A percentile compares a stretch with the other conserved stretches of the same genome.
Conservation (phyloP, 2,797 vertebrate species). For the Parauchenoglanis punctatus region DNA sequence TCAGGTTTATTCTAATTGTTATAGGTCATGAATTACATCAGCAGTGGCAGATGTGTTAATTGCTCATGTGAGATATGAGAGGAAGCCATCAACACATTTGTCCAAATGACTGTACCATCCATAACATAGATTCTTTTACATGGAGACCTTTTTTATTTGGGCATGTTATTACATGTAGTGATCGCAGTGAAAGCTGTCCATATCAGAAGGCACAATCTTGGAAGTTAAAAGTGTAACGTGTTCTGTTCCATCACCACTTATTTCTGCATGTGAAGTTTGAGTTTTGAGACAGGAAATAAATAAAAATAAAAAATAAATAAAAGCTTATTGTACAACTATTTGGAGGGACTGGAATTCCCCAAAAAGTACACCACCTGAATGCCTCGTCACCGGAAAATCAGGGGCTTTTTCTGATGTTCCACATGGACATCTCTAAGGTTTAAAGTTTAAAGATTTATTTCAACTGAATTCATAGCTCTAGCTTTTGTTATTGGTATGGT, state of each 20-base stretch:
- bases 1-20: neutral
- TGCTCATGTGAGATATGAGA: neutral
- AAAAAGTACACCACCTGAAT: neutral
- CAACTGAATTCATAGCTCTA: neutral
- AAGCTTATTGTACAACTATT: neutral
- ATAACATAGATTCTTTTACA: neutral
- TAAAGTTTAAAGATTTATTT: neutral
- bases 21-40: neutral
- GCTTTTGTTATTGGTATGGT: neutral
- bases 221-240: neutral
- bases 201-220: neutral
- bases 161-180: neutral
- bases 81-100: neutral
- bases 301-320: too few species aligned
- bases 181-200: neutral
- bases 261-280: neutral
- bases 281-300: slow-evolving; percentile 2
- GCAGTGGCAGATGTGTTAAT: neutral
- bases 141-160: neutral
- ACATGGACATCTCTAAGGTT: neutral
- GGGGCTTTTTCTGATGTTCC: slow-evolving; percentile 1
- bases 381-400: neutral
- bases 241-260: neutral
- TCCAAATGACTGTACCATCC: neutral
- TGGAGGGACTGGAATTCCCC: neutral